Evolutionary conservation across 2,888 invertebrate genomes (phyloP).

Genomic region (Tetranychus piercei): DNA sequence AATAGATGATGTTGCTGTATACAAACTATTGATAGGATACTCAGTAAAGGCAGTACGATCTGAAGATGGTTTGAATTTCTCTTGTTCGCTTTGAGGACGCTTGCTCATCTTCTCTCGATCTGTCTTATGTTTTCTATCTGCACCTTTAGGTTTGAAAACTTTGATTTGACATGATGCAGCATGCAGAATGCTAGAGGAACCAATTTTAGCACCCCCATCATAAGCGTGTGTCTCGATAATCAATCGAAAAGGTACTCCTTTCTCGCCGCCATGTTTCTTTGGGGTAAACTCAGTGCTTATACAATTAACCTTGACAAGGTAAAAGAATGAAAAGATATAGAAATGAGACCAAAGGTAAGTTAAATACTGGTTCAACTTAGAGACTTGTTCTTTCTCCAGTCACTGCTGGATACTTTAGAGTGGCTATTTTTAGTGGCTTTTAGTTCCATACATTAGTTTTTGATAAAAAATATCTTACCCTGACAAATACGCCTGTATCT

Average conservation of each 20-base stretch:
- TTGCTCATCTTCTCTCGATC: slow-evolving; percentile 83
- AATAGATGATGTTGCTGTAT: not conserved
- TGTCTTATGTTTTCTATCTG: slow-evolving; percentile 89
- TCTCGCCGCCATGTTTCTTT: slow-evolving; percentile 93
- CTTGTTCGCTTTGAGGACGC: slow-evolving; percentile 54
- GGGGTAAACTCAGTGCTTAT: slow-evolving; percentile 95
- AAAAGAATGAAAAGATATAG: slow-evolving; percentile 6
- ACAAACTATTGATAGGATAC: slow-evolving; percentile 22
- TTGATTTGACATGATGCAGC: slow-evolving; percentile 91
- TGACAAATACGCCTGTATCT: slow-evolving; percentile 82
- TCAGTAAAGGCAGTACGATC: slow-evolving; percentile 83
- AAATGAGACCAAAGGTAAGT: not conserved
- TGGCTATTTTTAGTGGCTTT: no score
- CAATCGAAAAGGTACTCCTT: slow-evolving; percentile 77
- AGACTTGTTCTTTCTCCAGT: no score
- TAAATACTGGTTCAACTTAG: not conserved
- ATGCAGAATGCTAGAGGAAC: slow-evolving; percentile 48
- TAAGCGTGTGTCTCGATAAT: slow-evolving; percentile 61
- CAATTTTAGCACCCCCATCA: slow-evolving; percentile 34
- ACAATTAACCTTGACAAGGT: slow-evolving; percentile 54
- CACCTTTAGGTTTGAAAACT: slow-evolving; percentile 70
- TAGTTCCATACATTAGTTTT: no score
- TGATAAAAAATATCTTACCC: slow-evolving; percentile 39
- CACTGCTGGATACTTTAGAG: no score
- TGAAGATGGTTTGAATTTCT: slow-evolving; percentile 85